Conservation (phyloP, 2,797 vertebrate genomes). For the Crenichthys baileyi region DNA sequence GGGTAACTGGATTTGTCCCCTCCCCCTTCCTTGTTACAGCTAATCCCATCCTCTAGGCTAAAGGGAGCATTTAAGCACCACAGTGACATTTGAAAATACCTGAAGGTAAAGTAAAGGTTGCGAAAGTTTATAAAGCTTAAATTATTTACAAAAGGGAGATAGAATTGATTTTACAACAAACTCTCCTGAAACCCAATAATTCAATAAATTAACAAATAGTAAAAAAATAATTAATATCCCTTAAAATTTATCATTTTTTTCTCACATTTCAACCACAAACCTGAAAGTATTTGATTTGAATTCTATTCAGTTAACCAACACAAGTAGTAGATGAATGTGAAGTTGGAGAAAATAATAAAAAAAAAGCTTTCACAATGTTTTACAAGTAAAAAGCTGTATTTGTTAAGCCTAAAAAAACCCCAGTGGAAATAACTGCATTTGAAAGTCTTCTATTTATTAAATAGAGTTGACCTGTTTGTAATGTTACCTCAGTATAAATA, state of each 20-base stretch:
- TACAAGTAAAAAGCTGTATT: too few relatives aligned
- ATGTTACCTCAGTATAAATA: neutral
- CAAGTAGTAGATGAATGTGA: too few relatives aligned
- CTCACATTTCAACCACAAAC: neutral
- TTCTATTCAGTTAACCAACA: too few relatives aligned
- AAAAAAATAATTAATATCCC: neutral
- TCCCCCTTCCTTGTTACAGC: constrained; percentile 26
- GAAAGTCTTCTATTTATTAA: neutral
- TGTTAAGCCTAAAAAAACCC: too few relatives aligned
- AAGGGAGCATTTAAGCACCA: constrained; percentile 57
- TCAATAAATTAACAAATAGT: neutral
- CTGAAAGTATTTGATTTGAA: too few relatives aligned
- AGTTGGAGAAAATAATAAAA: neutral
- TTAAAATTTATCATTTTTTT: neutral
- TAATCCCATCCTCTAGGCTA: constrained; percentile 62
- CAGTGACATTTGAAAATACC: constrained; percentile 59
- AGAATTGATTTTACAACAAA: neutral
- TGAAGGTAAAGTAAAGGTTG: neutral
- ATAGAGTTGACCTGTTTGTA: neutral
- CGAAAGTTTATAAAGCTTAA: neutral
- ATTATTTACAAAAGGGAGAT: neutral
- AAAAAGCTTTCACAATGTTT: too few relatives aligned
- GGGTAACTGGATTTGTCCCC: constrained; percentile 57
- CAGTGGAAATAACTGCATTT: neutral
- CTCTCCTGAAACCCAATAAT: neutral